phyloP scores from a whole-genome alignment of 2,113 vertebrate species.

The Callospermophilus lateralis region DNA sequence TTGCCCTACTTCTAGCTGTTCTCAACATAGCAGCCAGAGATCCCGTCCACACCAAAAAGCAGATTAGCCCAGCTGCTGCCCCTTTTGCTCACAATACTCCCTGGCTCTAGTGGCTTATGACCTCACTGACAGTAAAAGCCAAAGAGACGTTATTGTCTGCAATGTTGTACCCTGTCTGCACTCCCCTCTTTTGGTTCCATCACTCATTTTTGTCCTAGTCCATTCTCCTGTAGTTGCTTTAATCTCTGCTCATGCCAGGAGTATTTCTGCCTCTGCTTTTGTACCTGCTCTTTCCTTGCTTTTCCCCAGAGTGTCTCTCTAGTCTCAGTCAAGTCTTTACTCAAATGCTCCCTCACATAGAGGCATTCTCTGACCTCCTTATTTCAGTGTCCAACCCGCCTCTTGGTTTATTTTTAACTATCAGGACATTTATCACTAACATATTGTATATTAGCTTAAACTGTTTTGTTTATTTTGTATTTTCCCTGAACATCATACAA shows the following conservation, averaged over 20 bases:
- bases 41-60: neutral
- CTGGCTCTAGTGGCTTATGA: neutral
- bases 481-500: neutral
- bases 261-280: neutral
- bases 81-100: neutral
- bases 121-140: neutral
- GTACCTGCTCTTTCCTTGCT: neutral
- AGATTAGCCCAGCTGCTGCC: neutral
- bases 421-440: neutral
- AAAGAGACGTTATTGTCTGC: neutral
- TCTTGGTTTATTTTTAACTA: neutral
- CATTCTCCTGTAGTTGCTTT: neutral
- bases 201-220: neutral
- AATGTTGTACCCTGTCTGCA: neutral
- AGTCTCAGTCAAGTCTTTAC: neutral
- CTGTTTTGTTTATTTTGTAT: neutral
- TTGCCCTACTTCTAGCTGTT: slow-evolving; percentile 69
- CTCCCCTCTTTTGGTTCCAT: neutral
- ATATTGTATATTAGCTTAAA: neutral
- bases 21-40: neutral
- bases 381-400: neutral
- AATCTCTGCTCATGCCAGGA: neutral
- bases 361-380: neutral
- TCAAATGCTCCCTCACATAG: neutral
- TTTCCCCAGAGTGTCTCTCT: neutral